A percentile compares a stretch with the other conserved stretches of the same genome.
Conservation (phyloP, 1,140 invertebrate species). For the Lucilia cuprina region DNA sequence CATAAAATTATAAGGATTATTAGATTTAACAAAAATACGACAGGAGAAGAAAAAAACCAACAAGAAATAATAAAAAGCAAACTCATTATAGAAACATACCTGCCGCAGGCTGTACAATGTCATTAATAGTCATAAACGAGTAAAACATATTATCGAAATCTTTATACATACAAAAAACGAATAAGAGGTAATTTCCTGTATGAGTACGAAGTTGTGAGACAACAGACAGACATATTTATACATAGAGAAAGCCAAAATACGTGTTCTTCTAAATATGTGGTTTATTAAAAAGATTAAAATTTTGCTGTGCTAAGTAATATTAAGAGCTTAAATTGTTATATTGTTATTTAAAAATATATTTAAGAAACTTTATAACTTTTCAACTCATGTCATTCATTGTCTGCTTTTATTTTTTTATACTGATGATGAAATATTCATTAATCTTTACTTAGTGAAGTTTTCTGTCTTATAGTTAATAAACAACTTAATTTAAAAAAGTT, state of each 20-base stretch:
- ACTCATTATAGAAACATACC: slow-evolving; percentile 4
- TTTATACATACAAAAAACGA: neutral
- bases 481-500: neutral
- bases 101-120: neutral
- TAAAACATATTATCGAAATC: neutral
- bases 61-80: neutral
- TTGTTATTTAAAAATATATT: neutral
- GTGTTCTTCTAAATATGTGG: neutral
- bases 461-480: neutral
- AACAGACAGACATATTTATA: neutral
- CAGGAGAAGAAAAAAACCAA: neutral
- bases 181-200: neutral
- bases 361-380: neutral
- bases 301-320: neutral
- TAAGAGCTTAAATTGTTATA: neutral
- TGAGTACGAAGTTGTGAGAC: neutral
- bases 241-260: neutral
- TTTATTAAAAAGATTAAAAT: neutral
- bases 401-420: neutral
- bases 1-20: slow-evolving; percentile 10
- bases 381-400: neutral
- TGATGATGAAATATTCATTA: neutral
- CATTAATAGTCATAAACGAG: neutral
- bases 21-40: neutral
- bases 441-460: neutral